phyloP scores from a whole-genome alignment of 1,140 invertebrate genomes.

The Magallana ariakensis region DNA sequence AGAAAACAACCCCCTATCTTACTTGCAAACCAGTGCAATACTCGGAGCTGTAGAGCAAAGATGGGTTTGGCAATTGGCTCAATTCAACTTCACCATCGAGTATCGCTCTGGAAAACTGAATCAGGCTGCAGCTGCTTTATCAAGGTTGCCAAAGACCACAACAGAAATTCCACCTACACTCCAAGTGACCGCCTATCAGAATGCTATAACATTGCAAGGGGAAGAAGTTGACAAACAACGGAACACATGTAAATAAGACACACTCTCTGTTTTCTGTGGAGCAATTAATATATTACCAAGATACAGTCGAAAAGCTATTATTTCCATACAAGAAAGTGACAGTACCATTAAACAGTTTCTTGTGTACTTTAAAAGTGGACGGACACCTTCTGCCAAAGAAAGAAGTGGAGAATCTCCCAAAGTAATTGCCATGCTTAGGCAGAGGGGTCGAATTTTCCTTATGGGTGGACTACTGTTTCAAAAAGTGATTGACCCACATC shows the following conservation, averaged over 20 bases:
- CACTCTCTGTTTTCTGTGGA: background rate
- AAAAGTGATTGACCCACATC: too few relatives aligned
- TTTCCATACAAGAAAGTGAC: slow-evolving; percentile 26
- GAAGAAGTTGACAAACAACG: too few relatives aligned
- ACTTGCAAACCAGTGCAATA: slow-evolving; percentile 53
- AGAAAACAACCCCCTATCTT: slow-evolving; percentile 57
- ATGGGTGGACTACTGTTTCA: too few relatives aligned
- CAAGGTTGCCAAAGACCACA: too few relatives aligned
- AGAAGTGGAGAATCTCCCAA: background rate
- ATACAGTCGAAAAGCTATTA: slow-evolving; percentile 1
- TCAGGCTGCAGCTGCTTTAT: too few relatives aligned
- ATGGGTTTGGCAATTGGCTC: slow-evolving; percentile 55
- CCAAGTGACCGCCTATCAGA: slow-evolving; percentile 51
- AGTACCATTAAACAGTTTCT: background rate
- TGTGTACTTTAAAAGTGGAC: background rate
- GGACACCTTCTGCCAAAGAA: slow-evolving; percentile 2
- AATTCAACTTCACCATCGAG: slow-evolving; percentile 52
- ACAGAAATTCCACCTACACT: too few relatives aligned
- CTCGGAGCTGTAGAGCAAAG: slow-evolving; percentile 55
- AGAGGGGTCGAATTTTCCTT: too few relatives aligned
- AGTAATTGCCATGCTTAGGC: slow-evolving; percentile 26
- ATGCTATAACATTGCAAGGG: slow-evolving; percentile 39
- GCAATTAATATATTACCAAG: slow-evolving; percentile 29
- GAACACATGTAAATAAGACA: background rate
- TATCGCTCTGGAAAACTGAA: slow-evolving; percentile 51